These are phyloP conservation scores for Neolamprologus cancellatus DNA, from an alignment of 2,113 vertebrate species.

Conservation along the genomic window DNA sequence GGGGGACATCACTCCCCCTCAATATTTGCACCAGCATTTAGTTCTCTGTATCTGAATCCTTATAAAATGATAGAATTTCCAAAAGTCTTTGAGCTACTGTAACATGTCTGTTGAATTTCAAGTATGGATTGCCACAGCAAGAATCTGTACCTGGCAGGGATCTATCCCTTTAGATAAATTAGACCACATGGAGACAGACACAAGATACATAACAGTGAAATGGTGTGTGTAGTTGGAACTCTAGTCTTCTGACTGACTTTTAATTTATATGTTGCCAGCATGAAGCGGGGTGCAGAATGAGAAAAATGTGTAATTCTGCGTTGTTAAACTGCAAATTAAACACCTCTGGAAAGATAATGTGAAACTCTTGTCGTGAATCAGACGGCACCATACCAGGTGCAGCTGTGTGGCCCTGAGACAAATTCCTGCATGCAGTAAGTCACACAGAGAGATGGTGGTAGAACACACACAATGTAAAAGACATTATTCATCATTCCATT, in stretches of 20 bases:
- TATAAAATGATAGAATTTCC: neutral
- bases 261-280: constrained; percentile 23
- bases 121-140: neutral
- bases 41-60: neutral
- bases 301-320: constrained; percentile 18
- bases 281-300: neutral
- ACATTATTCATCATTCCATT: constrained; percentile 9
- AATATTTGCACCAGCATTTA: neutral
- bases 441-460: neutral
- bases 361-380: constrained; percentile 25
- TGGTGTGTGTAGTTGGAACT: neutral
- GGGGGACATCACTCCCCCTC: rapidly evolving
- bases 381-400: neutral
- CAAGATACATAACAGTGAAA: constrained; percentile 3
- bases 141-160: neutral
- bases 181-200: constrained; percentile 16
- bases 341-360: constrained; percentile 18
- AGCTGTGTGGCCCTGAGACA: constrained; percentile 25
- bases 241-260: neutral
- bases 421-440: constrained; percentile 17
- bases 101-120: neutral
- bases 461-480: constrained; percentile 17
- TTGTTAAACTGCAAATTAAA: constrained; percentile 3
- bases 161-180: neutral
- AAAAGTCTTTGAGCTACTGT: neutral